Base-by-base conservation (phyloP, 2,888 invertebrate genomes). In the Drosophila limbata region DNA sequence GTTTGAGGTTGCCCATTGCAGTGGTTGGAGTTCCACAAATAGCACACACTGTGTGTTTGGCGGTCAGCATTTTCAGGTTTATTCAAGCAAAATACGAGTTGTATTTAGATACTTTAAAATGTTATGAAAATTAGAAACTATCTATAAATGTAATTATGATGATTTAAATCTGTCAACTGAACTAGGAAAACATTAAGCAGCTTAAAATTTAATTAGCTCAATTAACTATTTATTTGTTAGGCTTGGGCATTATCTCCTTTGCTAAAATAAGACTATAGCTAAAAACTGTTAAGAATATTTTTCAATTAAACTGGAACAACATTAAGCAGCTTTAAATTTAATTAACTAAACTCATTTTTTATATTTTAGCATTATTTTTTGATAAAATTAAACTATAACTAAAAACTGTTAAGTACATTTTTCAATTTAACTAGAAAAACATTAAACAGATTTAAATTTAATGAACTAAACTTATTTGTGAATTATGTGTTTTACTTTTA, bases 1-100 rank as follows among this genome's bases (percentile, higher is more conserved):
- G 60, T 61, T 71, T 68, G 69, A 61, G 71, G 61, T 75, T 77
- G 53, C 42, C 28, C 17, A 25, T 48, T 60, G 48, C 50, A 56
- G 59, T 61, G 52, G 60, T 63, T 59, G 39, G 17, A 40, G 47
- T 9, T 13, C 17, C 31, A 59, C 59, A 59, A 59, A 28, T 13
- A 45, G 17, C 28, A 10, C 21, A 31, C 19, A 21, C 6, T 21
- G 17, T 31, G 17, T 31, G 35, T 28, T 35, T 11, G 15, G 35
- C 11, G 25, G 17, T n/a, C 17, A 40, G 13, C 9, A 5, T 21
- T 35, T 35, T 53, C 19, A n/a, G 15, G 15, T 64, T 52, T 39
- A 65, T 65, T 76, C 13, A 15, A 28, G 39, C 35, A 31, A 33
- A 44, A 40, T 6, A 25, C 19, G 37, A 39, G 8, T 42, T 15